Conservation (phyloP, 2,113 vertebrate genomes). For the Grantiella picta region DNA sequence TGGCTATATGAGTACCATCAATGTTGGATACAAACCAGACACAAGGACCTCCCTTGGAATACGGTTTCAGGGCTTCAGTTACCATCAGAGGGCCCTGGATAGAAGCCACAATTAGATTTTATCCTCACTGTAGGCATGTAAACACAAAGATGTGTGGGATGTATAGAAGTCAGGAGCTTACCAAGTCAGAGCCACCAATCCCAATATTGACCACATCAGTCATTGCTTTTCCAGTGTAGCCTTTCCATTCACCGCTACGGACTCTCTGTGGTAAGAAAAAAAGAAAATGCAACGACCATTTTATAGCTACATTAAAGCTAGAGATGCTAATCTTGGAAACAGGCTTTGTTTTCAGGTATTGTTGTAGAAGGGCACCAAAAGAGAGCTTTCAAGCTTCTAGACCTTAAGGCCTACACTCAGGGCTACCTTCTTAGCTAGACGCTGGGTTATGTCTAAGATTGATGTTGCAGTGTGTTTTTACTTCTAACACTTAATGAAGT, state of each 20-base stretch:
- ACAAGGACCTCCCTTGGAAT: slow-evolving; percentile 87
- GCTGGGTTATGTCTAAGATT: background rate
- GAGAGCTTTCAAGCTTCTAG: background rate
- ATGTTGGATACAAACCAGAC: slow-evolving; percentile 99
- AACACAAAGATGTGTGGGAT: background rate
- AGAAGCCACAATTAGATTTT: background rate
- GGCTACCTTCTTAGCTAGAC: background rate
- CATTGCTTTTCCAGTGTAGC: slow-evolving; percentile 90
- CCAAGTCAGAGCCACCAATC: slow-evolving; percentile 96
- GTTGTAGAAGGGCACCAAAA: background rate
- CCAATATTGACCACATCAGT: slow-evolving; percentile 93
- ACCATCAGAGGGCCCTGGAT: slow-evolving; percentile 95
- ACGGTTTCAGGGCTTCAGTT: slow-evolving; percentile 92
- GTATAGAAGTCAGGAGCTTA: slow-evolving; percentile 49
- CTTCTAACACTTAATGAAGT: background rate
- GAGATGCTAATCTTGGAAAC: background rate
- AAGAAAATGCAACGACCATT: background rate
- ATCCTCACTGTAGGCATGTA: background rate
- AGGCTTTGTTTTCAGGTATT: background rate
- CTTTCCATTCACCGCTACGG: slow-evolving; percentile 93
- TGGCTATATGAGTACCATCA: slow-evolving; percentile 93
- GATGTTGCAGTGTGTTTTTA: background rate
- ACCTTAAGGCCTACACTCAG: background rate
- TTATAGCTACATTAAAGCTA: background rate
- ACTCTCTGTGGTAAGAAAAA: slow-evolving; percentile 75